Conservation (phyloP, 1,140 invertebrate genomes). For the Atta cephalotes region DNA sequence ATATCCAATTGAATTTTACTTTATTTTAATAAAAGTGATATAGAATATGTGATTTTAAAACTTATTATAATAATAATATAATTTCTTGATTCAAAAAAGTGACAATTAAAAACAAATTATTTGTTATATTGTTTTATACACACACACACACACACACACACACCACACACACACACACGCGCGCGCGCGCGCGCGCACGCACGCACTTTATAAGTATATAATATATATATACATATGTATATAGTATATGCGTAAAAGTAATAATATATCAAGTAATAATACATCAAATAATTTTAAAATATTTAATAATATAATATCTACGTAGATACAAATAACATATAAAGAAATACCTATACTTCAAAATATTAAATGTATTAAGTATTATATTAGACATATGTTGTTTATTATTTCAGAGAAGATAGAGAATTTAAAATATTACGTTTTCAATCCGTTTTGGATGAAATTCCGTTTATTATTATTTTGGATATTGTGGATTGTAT, state of each 20-base stretch:
- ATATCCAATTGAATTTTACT: background rate
- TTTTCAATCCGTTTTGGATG: conserved; percentile 45
- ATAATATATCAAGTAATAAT: background rate
- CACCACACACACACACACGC: too few species aligned
- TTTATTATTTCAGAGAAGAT: conserved; percentile 28
- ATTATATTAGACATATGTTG: background rate
- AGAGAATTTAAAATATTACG: conserved; percentile 10
- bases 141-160: background rate
- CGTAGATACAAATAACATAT: too few species aligned
- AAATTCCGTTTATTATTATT: conserved; percentile 50
- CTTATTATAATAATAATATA: too few species aligned
- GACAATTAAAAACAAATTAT: conserved; percentile 3
- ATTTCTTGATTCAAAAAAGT: background rate
- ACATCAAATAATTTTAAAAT: too few species aligned
- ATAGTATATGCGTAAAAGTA: background rate
- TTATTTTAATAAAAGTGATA: background rate
- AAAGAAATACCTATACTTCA: too few species aligned
- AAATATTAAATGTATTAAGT: too few species aligned
- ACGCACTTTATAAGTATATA: background rate
- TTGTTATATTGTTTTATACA: background rate
- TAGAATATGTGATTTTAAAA: background rate
- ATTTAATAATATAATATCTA: too few species aligned
- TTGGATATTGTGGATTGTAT: conserved; percentile 33
- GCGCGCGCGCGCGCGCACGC: too few species aligned
- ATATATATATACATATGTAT: too few species aligned